A percentile compares a stretch with the other conserved stretches of the same genome.
Conservation (phyloP, 2,113 vertebrate genomes). For the Caloenas nicobarica region DNA sequence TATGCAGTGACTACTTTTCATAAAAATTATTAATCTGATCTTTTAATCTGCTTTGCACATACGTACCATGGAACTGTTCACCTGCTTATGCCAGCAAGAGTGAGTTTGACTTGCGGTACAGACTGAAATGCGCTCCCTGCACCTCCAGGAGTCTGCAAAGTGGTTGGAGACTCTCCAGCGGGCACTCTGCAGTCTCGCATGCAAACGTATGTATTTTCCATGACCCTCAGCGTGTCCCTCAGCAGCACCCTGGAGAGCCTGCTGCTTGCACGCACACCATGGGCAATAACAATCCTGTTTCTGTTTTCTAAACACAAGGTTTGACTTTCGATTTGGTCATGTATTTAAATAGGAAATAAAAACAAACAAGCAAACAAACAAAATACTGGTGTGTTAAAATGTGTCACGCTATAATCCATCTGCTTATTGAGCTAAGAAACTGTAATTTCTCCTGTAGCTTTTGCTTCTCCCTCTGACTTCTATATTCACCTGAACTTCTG, state of each 20-base stretch:
- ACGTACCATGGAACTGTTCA: not conserved
- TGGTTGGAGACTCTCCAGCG: not conserved
- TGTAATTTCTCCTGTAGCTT: not conserved
- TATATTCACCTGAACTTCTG: not conserved
- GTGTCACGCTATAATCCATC: rapidly evolving
- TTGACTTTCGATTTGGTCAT: not conserved
- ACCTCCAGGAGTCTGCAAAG: not conserved
- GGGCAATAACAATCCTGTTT: not conserved
- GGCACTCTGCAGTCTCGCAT: not conserved
- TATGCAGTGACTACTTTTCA: conserved; percentile 8
- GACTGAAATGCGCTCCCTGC: not conserved
- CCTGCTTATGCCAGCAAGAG: conserved; percentile 19
- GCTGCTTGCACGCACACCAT: not conserved
- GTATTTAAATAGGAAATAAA: not conserved
- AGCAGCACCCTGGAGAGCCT: not conserved
- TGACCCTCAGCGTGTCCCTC: not conserved
- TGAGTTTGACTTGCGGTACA: not conserved
- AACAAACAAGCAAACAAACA: not conserved
- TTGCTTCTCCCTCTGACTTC: not conserved
- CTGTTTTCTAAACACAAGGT: not conserved
- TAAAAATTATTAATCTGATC: conserved; percentile 27
- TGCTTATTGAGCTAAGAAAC: not conserved
- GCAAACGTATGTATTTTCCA: not conserved
- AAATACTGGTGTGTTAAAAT: not conserved
- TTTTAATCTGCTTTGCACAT: conserved; percentile 52